Conservation (phyloP, 2,888 invertebrate genomes). For the Phaedon cochleariae region DNA sequence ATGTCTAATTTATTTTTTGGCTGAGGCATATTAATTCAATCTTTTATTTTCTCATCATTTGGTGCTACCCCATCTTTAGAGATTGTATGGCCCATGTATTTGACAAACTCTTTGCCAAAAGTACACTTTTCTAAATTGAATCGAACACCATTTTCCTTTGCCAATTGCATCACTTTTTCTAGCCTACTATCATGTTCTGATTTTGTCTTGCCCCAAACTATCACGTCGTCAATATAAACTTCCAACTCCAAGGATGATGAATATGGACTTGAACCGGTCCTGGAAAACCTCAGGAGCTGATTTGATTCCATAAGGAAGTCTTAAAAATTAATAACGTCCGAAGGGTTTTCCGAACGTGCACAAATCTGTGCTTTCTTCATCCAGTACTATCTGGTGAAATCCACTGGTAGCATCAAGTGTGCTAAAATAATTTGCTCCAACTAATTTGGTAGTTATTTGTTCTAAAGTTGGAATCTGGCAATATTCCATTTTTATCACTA, state of each 20-base stretch:
- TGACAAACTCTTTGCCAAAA: neutral
- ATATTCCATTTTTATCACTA: constrained; percentile 31
- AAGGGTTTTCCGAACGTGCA: constrained; percentile 33
- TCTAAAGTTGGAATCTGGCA: constrained; percentile 37
- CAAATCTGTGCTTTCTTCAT: constrained; percentile 24
- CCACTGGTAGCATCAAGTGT: constrained; percentile 9
- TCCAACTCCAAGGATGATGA: too few species aligned
- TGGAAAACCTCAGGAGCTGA: constrained; percentile 18
- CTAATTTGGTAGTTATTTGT: constrained; percentile 29
- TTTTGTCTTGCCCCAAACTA: too few species aligned
- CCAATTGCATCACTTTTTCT: neutral
- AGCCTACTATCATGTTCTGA: too few species aligned
- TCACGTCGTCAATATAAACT: too few species aligned
- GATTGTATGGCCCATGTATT: constrained; percentile 39
- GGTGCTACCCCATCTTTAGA: constrained; percentile 30
- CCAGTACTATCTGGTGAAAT: constrained; percentile 32
- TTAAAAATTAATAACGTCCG: constrained; percentile 28
- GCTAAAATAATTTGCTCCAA: constrained; percentile 11
- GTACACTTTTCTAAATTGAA: neutral
- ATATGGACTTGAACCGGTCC: neutral
- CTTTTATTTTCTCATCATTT: constrained; percentile 38
- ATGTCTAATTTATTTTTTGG: constrained; percentile 44
- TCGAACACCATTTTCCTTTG: neutral
- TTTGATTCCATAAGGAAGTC: constrained; percentile 33
- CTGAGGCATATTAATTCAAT: constrained; percentile 36